Evolutionary conservation across 2,888 invertebrate species (phyloP).

Genomic region (Nemoura dubitans): DNA sequence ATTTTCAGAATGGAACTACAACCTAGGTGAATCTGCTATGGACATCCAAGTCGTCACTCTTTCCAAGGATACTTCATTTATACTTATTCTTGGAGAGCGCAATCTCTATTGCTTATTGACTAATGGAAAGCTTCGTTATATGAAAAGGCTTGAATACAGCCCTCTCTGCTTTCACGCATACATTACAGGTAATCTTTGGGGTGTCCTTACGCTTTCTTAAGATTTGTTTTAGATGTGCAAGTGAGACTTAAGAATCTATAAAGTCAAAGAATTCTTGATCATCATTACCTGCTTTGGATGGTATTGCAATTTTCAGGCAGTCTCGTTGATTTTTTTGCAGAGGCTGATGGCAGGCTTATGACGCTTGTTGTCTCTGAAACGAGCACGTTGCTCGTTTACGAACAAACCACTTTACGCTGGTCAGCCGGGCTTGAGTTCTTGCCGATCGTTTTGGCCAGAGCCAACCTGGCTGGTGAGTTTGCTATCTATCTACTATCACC

Average conservation of each 20-base stretch:
- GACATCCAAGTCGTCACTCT: slow-evolving; percentile 70
- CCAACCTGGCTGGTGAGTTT: slow-evolving; percentile 64
- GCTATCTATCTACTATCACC: no score
- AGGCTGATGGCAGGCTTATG: slow-evolving; percentile 76
- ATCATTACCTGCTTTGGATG: no score
- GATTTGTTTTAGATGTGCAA: no score
- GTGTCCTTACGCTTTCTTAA: no score
- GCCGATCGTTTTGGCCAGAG: slow-evolving; percentile 78
- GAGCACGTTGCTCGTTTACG: slow-evolving; percentile 83
- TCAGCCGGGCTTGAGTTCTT: slow-evolving; percentile 82
- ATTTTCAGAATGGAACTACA: slow-evolving; percentile 81
- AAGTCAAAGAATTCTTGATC: no score
- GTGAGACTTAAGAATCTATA: no score
- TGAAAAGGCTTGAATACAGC: slow-evolving; percentile 85
- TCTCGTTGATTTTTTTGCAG: slow-evolving; percentile 63
- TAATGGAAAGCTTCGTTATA: slow-evolving; percentile 80
- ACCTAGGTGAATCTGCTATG: slow-evolving; percentile 80
- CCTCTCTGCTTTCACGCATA: slow-evolving; percentile 80
- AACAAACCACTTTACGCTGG: slow-evolving; percentile 87
- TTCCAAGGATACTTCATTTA: slow-evolving; percentile 72
- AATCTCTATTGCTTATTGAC: slow-evolving; percentile 84
- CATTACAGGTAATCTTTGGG: slow-evolving; percentile 71
- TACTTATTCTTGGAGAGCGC: slow-evolving; percentile 85
- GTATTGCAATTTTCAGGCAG: no score
- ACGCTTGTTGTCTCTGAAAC: slow-evolving; percentile 83